Conservation (phyloP, 2,888 invertebrate species). For the Polietes domitor region DNA sequence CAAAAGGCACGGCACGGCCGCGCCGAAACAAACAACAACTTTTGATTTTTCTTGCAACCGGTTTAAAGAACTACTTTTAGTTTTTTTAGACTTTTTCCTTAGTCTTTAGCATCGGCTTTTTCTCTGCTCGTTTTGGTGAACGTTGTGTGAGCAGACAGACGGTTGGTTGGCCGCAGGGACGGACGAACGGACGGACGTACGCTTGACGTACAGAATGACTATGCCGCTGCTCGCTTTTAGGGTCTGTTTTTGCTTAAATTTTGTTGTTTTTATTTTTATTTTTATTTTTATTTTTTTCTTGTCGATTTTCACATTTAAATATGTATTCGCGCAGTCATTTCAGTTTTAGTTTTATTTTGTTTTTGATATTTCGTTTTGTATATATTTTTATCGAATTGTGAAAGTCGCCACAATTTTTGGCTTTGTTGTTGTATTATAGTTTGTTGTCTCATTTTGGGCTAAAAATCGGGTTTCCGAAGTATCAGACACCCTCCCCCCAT, state of each 20-base stretch:
- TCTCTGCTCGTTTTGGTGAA: not conserved
- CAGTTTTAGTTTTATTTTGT: not conserved
- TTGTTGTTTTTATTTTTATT: not conserved
- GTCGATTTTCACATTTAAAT: not conserved
- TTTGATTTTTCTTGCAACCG: slow-evolving; percentile 67
- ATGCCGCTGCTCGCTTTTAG: not conserved
- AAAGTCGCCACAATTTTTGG: slow-evolving; percentile 24
- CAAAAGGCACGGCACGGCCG: slow-evolving; percentile 14
- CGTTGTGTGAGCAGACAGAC: not conserved
- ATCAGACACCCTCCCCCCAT: not conserved
- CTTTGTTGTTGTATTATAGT: not conserved
- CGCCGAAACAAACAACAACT: slow-evolving; percentile 56
- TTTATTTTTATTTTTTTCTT: not conserved
- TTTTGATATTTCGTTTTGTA: not conserved
- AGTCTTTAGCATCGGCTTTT: not conserved
- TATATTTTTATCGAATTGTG: slow-evolving; percentile 20
- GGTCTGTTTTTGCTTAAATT: not conserved
- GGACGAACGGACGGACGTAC: not conserved
- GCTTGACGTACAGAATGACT: not conserved
- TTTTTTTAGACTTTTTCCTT: slow-evolving; percentile 46
- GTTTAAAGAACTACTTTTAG: slow-evolving; percentile 66
- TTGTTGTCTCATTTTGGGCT: not conserved
- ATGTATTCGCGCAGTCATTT: not conserved
- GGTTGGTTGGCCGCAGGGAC: too few species aligned
- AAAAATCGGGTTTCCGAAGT: not conserved